phyloP scores from a whole-genome alignment of 2,888 invertebrate genomes.

The Sarcophaga caerulescens region DNA sequence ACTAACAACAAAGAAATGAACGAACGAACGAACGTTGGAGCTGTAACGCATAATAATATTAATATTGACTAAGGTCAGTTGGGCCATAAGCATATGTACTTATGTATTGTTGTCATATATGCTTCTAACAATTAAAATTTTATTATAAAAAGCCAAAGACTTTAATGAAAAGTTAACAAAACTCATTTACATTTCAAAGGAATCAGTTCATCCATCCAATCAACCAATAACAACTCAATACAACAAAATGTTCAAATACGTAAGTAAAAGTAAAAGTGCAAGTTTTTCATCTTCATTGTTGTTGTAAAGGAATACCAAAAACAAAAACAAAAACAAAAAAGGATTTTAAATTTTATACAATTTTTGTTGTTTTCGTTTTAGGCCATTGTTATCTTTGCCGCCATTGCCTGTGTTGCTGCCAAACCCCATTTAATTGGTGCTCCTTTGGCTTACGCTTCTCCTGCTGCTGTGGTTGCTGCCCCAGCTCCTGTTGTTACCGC shows the following conservation, averaged over 20 bases:
- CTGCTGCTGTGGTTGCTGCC: conserved; percentile 61
- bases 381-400: conserved; percentile 73
- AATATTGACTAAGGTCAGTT: conserved; percentile 58
- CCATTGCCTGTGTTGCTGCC: conserved; percentile 72
- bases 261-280: conserved; percentile 42
- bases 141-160: conserved; percentile 48
- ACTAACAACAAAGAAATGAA: conserved; percentile 2
- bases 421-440: conserved; percentile 71
- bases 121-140: neutral
- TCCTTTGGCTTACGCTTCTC: conserved; percentile 71
- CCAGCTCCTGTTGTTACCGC: conserved; percentile 66
- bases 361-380: conserved; percentile 48
- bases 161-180: conserved; percentile 46
- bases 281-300: neutral
- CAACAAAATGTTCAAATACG: conserved; percentile 67
- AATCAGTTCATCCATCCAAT: conserved; percentile 38
- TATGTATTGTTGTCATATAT: too few species aligned
- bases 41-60: conserved; percentile 3
- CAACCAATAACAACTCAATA: conserved; percentile 4
- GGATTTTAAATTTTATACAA: conserved; percentile 1
- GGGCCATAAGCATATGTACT: neutral
- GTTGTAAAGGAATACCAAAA: neutral
- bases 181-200: conserved; percentile 42
- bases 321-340: too few species aligned
- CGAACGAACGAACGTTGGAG: neutral